These are phyloP conservation scores for Meandrusa payeni DNA, from an alignment of 2,888 invertebrate genomes.

Conservation along the genomic window DNA sequence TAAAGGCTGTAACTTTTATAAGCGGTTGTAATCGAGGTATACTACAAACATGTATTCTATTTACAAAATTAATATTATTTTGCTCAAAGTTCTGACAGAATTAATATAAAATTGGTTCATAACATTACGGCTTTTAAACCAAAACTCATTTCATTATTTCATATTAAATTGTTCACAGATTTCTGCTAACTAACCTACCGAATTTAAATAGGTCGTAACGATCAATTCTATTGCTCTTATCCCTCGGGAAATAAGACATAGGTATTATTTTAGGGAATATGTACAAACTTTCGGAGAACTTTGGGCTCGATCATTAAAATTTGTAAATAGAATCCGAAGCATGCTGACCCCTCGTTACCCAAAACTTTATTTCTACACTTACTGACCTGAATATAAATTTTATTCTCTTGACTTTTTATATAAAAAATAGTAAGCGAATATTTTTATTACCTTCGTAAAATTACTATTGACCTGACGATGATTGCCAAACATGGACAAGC, in stretches of 20 bases:
- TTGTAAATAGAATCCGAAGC: constrained; percentile 12
- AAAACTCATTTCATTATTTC: background rate
- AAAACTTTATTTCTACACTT: background rate
- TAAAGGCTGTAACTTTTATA: too few species aligned
- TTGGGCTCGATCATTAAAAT: constrained; percentile 16
- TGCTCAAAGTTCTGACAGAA: too few species aligned
- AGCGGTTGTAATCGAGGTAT: too few species aligned
- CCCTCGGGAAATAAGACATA: constrained; percentile 12
- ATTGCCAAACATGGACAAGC: too few species aligned
- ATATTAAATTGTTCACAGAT: constrained; percentile 4
- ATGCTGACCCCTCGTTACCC: constrained; percentile 6
- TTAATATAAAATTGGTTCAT: too few species aligned
- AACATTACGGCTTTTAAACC: too few species aligned
- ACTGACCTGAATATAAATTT: background rate
- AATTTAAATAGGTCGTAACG: constrained; percentile 15
- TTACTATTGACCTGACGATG: too few species aligned
- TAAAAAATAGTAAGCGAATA: too few species aligned
- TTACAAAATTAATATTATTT: too few species aligned
- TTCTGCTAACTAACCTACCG: constrained; percentile 1
- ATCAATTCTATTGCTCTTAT: constrained; percentile 11
- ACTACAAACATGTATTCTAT: too few species aligned
- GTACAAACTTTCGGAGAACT: constrained; percentile 13
- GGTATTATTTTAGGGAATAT: constrained; percentile 16
- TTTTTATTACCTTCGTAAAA: too few species aligned
- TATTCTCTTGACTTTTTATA: background rate